phyloP scores from a whole-genome alignment of 1,140 invertebrate genomes.

The Drosophila obscura region DNA sequence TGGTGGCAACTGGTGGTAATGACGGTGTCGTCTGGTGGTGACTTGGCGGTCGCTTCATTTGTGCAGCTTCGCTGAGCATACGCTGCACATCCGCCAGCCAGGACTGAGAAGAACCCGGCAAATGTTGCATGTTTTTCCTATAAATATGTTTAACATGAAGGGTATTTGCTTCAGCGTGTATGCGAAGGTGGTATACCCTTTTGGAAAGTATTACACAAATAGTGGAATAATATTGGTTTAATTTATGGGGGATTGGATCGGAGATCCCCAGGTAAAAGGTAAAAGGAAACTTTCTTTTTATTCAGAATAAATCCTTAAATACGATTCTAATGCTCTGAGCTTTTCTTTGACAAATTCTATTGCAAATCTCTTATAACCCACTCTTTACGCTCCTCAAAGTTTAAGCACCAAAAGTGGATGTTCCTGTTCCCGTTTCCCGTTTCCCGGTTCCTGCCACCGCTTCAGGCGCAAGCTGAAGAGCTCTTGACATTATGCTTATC shows the following conservation, averaged over 20 bases:
- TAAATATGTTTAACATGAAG: slow-evolving; percentile 63
- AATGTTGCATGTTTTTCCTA: slow-evolving; percentile 56
- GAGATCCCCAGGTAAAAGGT: too few species aligned
- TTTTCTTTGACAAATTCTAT: neutral
- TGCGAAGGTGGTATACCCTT: slow-evolving; percentile 1
- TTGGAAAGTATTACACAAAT: neutral
- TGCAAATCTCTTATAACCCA: neutral
- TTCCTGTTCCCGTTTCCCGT: slow-evolving; percentile 39
- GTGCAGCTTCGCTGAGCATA: slow-evolving; percentile 80
- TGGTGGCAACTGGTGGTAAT: slow-evolving; percentile 68
- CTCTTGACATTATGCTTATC: slow-evolving; percentile 71
- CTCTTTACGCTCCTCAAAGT: neutral
- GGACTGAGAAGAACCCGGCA: slow-evolving; percentile 16
- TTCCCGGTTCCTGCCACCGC: slow-evolving; percentile 5
- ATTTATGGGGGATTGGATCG: neutral
- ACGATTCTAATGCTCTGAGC: neutral
- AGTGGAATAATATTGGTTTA: neutral
- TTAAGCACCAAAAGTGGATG: slow-evolving; percentile 33
- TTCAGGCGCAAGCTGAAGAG: slow-evolving; percentile 41
- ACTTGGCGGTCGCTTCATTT: slow-evolving; percentile 82
- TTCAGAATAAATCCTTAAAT: neutral
- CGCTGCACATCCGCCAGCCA: slow-evolving; percentile 71
- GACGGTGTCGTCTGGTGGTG: slow-evolving; percentile 72
- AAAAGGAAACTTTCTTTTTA: too few species aligned
- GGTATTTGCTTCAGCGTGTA: neutral